Conservation (phyloP, 1,140 invertebrate species). For the Palaemon carinicauda region DNA sequence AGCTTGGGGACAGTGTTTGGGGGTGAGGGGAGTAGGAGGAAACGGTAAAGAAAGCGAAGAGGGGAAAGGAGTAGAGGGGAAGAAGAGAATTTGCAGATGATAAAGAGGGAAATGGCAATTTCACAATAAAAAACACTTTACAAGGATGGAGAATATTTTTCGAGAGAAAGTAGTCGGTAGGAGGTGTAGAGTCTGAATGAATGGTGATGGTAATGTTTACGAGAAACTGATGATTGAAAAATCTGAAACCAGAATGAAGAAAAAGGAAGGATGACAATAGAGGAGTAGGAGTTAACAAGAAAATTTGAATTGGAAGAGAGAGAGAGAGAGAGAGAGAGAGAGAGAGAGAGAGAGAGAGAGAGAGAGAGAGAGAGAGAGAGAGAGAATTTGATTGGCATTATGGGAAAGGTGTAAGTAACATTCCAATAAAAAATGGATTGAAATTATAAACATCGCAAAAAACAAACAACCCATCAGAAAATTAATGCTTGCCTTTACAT, state of each 20-base stretch:
- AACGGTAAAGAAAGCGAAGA: not conserved
- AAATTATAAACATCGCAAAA: not conserved
- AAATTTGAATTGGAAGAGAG: not conserved
- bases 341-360: conserved; percentile 24
- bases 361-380: conserved; percentile 16
- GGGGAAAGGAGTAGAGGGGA: not conserved
- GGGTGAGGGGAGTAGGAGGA: not conserved
- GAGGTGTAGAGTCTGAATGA: too few relatives aligned
- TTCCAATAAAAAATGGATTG: too few relatives aligned
- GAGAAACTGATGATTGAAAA: too few relatives aligned
- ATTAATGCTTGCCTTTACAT: too few relatives aligned
- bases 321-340: conserved; percentile 20
- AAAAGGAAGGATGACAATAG: not conserved
- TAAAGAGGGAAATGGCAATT: not conserved
- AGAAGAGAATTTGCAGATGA: not conserved
- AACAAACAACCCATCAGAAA: too few relatives aligned
- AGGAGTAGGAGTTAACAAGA: not conserved
- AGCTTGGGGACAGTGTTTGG: not conserved
- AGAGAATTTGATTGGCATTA: too few relatives aligned
- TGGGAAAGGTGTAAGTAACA: too few relatives aligned
- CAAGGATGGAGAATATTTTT: too few relatives aligned
- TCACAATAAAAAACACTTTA: too few relatives aligned
- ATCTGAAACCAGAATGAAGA: not conserved
- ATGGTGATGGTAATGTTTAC: too few relatives aligned
- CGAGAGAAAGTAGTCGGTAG: too few relatives aligned